These are phyloP conservation scores for Alces alces DNA, from an alignment of 2,113 vertebrate genomes.

Conservation along the genomic window DNA sequence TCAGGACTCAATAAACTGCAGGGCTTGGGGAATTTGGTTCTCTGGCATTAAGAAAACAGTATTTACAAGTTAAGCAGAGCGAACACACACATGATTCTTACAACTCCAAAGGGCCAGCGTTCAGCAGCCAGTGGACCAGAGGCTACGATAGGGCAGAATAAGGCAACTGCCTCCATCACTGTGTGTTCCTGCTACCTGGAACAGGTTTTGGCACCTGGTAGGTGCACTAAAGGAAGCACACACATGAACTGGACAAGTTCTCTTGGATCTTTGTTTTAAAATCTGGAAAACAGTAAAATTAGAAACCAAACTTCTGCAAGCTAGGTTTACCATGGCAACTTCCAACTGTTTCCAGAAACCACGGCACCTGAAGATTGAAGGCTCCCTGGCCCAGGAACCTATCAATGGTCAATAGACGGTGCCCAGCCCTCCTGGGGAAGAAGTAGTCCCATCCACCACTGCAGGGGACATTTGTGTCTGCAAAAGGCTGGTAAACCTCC, in stretches of 20 bases:
- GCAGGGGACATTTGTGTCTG: not conserved
- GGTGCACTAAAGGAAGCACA: not conserved
- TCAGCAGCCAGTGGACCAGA: not conserved
- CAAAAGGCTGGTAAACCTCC: not conserved
- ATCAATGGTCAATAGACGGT: not conserved
- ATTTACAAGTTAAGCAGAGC: conserved; percentile 20
- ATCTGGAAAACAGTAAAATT: not conserved
- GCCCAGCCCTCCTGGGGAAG: not conserved
- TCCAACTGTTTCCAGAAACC: not conserved
- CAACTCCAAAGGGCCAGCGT: not conserved
- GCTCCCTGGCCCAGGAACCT: not conserved
- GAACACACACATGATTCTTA: not conserved
- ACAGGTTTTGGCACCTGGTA: not conserved
- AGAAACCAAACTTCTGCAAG: not conserved
- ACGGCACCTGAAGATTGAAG: not conserved
- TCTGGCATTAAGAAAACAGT: conserved; percentile 23
- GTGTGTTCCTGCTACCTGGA: not conserved
- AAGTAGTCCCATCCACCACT: not conserved
- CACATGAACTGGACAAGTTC: not conserved
- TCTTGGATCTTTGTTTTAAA: not conserved
- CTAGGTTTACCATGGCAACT: not conserved
- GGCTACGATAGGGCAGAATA: not conserved
- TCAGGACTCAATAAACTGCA: not conserved
- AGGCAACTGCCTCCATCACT: not conserved
- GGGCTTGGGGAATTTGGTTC: not conserved